Base-by-base conservation (phyloP, 2,113 vertebrate genomes). In the Platycercus adscitus region DNA sequence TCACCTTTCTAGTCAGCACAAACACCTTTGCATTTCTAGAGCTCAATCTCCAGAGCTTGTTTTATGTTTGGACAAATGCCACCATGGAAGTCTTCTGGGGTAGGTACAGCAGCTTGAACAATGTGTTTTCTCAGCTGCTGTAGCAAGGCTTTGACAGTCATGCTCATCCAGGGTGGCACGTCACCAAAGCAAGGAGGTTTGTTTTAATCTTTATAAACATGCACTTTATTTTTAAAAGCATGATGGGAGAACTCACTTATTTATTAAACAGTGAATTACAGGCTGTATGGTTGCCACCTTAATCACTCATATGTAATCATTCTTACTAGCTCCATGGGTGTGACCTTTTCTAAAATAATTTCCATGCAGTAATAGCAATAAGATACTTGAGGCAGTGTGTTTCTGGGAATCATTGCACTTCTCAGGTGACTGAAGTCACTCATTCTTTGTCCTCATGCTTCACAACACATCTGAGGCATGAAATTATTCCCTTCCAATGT, bases 291-390 rank as follows among this genome's bases (percentile, higher is more conserved):
- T 37, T 92, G 77, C 44, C 83, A 65, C 49, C 37, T 69, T 87
- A 61, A 89, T 94, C 49, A 28, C 25, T 95, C 70, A 55, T 58
- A 93, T 55, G 44, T 87, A 68, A 72, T 92, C 0, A 69, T 92
- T 78, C 47, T 76, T 88, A 63, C 73, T 58, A 61, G 24, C 50
- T 93, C 60, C 61, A 52, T 84, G 70, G 81, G 61, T 92, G 87
- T 87, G 65, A 93, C 69, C 41, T 96, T 93, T 96, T 84, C 83
- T 82, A 63, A 88, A 96, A 95, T 91, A 82, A 92, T 94, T 93
- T 63, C 65, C 92, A 35, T 61, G 21, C 31, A 65, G 37, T 69
- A 94, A 86, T 53, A 93, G 77, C 61, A 94, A 73, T 81, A 81
- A 87, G 61, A 89, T 89, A 89, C 88, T 94, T 91, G 15, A 85